A percentile compares a stretch with the other conserved stretches of the same genome.
These are phyloP conservation scores for Mimumesa dahlbomi DNA, from an alignment of 2,888 invertebrate genomes.

Conservation along the genomic window DNA sequence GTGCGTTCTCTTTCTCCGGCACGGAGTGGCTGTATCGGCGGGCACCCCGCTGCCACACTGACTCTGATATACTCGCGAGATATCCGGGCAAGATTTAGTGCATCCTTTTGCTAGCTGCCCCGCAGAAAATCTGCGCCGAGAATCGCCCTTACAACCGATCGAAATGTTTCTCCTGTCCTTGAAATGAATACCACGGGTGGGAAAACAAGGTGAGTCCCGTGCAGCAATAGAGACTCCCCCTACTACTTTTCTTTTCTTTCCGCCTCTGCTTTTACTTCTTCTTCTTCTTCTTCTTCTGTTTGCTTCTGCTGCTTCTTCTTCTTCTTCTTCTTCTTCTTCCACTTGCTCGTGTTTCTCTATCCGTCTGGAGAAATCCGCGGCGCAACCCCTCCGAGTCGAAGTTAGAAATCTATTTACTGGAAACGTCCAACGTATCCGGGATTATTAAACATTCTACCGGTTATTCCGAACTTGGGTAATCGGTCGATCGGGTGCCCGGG, in stretches of 20 bases:
- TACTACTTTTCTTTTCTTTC: conserved; percentile 23
- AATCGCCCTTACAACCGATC: conserved; percentile 78
- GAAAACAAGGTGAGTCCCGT: conserved; percentile 71
- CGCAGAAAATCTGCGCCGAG: conserved; percentile 76
- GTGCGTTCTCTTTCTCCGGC: conserved; percentile 21
- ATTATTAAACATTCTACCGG: too few relatives aligned
- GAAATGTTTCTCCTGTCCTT: conserved; percentile 78
- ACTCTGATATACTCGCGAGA: conserved; percentile 79
- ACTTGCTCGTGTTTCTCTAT: not conserved
- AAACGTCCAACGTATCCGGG: too few relatives aligned
- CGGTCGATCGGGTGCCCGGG: too few relatives aligned
- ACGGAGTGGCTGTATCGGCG: conserved; percentile 41
- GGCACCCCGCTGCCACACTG: conserved; percentile 79
- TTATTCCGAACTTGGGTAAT: too few relatives aligned
- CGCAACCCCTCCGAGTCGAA: not conserved
- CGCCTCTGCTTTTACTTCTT: conserved; percentile 15
- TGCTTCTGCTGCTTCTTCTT: conserved; percentile 1
- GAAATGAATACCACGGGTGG: conserved; percentile 76
- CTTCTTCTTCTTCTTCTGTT: conserved; percentile 5
- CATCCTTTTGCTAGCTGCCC: conserved; percentile 72
- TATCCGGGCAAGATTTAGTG: conserved; percentile 79
- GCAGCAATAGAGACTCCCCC: conserved; percentile 40
- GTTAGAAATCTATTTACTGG: too few relatives aligned
- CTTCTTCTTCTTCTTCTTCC: conserved; percentile 3
- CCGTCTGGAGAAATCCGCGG: not conserved